Percentiles rank a stretch among this genome's conserved stretches.
phyloP scores from a whole-genome alignment of 2,888 invertebrate genomes.

The Perizoma flavofasciatum region DNA sequence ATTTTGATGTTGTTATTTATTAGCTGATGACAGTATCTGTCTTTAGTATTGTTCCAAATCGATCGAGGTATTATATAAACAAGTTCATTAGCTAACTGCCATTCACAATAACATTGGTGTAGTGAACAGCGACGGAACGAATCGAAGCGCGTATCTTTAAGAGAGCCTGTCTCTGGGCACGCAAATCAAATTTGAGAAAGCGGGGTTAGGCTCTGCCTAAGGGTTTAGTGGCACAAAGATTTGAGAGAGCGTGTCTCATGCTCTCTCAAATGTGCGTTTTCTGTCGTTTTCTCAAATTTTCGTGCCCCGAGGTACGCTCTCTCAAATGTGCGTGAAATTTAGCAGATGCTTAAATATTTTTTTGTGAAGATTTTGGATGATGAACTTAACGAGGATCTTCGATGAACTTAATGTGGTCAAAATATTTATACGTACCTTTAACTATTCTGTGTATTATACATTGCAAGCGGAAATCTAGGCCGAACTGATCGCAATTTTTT shows the following conservation, averaged over 20 bases:
- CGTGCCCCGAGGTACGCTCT: too few species aligned
- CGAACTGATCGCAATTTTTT: constrained; percentile 23
- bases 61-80: constrained; percentile 16
- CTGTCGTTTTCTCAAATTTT: too few species aligned
- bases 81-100: constrained; percentile 27
- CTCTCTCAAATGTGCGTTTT: too few species aligned
- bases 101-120: constrained; percentile 31
- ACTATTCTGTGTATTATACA: constrained; percentile 41
- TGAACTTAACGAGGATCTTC: constrained; percentile 35
- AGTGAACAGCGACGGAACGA: constrained; percentile 12
- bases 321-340: too few species aligned
- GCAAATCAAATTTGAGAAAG: too few species aligned
- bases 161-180: too few species aligned
- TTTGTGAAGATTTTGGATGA: too few species aligned
- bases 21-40: neutral
- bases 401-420: constrained; percentile 44
- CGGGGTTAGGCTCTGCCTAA: neutral
- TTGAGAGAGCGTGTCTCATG: too few species aligned
- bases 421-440: constrained; percentile 34
- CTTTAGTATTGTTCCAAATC: neutral
- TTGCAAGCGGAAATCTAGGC: constrained; percentile 42
- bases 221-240: neutral
- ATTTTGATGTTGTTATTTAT: neutral
- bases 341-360: too few species aligned
- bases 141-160: constrained; percentile 4